These are phyloP conservation scores for Callyntrura guangdongensis DNA, from an alignment of 2,888 invertebrate genomes.

Conservation along the genomic window DNA sequence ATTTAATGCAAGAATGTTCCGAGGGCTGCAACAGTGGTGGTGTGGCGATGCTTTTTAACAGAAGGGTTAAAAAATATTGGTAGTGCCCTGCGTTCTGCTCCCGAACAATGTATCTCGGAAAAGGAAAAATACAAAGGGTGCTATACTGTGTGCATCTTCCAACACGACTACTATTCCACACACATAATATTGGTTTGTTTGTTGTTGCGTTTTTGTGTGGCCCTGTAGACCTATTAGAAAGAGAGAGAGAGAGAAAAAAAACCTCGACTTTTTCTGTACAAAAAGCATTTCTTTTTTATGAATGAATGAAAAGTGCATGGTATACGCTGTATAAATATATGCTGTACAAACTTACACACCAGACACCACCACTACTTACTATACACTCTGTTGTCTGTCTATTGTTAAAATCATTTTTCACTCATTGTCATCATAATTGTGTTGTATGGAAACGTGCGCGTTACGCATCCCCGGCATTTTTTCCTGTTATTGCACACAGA, in stretches of 20 bases:
- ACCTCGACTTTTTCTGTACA: not conserved
- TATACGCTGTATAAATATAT: no score
- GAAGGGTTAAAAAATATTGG: slow-evolving; percentile 10
- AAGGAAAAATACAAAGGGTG: slow-evolving; percentile 29
- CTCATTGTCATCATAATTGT: slow-evolving; percentile 51
- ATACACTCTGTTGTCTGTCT: not conserved
- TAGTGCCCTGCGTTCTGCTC: not conserved
- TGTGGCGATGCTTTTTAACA: not conserved
- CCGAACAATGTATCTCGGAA: not conserved
- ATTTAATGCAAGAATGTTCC: no score
- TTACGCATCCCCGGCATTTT: slow-evolving; percentile 18
- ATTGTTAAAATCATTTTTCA: slow-evolving; percentile 28
- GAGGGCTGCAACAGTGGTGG: no score
- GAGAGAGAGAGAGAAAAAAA: no score
- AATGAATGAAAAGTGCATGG: not conserved
- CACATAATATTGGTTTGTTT: slow-evolving; percentile 25
- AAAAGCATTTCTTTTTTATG: slow-evolving; percentile 37
- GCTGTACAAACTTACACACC: not conserved
- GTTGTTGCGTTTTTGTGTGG: slow-evolving; percentile 35
- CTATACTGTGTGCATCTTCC: not conserved
- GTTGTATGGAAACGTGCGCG: not conserved
- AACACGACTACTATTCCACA: no score
- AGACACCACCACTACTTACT: not conserved
- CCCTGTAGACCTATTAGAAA: slow-evolving; percentile 40
- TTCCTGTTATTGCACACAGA: slow-evolving; percentile 60